Evolutionary conservation across 2,888 invertebrate genomes (phyloP).

Genomic region (Troides helena): DNA sequence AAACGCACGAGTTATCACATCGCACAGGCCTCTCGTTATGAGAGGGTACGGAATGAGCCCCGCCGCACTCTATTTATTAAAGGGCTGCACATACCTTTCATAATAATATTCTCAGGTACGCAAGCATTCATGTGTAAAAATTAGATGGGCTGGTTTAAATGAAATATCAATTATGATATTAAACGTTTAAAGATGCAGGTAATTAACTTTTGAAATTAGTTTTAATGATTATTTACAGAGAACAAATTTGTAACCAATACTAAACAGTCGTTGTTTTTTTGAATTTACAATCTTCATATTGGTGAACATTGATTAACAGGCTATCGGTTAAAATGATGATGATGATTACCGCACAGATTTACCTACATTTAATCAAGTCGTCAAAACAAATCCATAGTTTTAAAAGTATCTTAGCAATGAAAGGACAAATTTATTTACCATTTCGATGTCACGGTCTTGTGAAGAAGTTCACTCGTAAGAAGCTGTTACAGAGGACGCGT

Average conservation of each 20-base stretch:
- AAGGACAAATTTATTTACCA: not conserved
- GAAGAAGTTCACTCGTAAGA: not conserved
- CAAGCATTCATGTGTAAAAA: slow-evolving; percentile 18
- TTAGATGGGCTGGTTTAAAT: slow-evolving; percentile 3
- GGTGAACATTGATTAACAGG: too few relatives aligned
- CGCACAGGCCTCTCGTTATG: slow-evolving; percentile 24
- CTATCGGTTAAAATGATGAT: too few relatives aligned
- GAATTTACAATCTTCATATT: too few relatives aligned
- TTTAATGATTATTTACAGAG: not conserved
- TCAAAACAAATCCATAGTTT: too few relatives aligned
- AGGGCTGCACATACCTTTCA: slow-evolving; percentile 3
- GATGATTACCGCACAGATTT: too few relatives aligned
- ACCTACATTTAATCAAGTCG: too few relatives aligned
- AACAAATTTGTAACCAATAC: not conserved
- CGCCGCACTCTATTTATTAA: slow-evolving; percentile 13
- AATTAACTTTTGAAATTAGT: not conserved
- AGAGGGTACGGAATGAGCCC: slow-evolving; percentile 7
- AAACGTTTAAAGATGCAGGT: slow-evolving; percentile 41
- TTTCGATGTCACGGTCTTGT: not conserved
- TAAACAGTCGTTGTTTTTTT: not conserved
- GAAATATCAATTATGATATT: slow-evolving; percentile 23
- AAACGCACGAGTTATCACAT: slow-evolving; percentile 26
- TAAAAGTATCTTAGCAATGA: not conserved
- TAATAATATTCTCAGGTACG: slow-evolving; percentile 17
- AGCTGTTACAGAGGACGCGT: not conserved